Conservation (phyloP, 1,140 invertebrate genomes). For the Bombus sylvicola region DNA sequence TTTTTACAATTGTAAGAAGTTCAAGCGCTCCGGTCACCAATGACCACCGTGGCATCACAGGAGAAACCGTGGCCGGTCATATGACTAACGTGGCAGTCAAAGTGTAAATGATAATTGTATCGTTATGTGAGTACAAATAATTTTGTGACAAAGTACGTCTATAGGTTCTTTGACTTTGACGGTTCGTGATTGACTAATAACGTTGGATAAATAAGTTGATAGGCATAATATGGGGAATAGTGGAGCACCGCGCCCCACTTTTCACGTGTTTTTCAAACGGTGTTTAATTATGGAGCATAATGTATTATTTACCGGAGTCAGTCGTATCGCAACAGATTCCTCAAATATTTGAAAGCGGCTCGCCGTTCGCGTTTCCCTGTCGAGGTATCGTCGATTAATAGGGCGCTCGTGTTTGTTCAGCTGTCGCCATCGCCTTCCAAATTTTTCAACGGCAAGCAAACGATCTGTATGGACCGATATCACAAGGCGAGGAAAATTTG, state of each 20-base stretch:
- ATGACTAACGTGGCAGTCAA: too few species aligned
- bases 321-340: slow-evolving; percentile 23
- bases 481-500: slow-evolving; percentile 20
- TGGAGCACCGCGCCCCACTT: neutral
- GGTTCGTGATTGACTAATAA: neutral
- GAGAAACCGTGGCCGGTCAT: too few species aligned
- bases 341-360: slow-evolving; percentile 37
- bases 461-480: slow-evolving; percentile 19
- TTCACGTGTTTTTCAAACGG: slow-evolving; percentile 2
- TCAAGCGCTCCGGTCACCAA: too few species aligned
- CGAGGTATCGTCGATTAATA: slow-evolving; percentile 33
- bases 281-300: slow-evolving; percentile 8
- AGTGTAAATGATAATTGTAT: too few species aligned
- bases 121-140: too few species aligned
- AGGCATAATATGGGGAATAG: neutral
- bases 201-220: neutral
- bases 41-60: too few species aligned
- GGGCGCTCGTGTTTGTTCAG: slow-evolving; percentile 39
- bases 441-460: slow-evolving; percentile 33
- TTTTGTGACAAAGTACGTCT: too few species aligned
- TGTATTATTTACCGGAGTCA: slow-evolving; percentile 3
- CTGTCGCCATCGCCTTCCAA: slow-evolving; percentile 2
- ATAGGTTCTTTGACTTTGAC: too few species aligned
- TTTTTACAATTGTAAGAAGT: too few species aligned
- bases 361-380: slow-evolving; percentile 17